Evolutionary conservation across 2,797 vertebrate genomes (phyloP).

Genomic region (Phaenicophaeus curvirostris): DNA sequence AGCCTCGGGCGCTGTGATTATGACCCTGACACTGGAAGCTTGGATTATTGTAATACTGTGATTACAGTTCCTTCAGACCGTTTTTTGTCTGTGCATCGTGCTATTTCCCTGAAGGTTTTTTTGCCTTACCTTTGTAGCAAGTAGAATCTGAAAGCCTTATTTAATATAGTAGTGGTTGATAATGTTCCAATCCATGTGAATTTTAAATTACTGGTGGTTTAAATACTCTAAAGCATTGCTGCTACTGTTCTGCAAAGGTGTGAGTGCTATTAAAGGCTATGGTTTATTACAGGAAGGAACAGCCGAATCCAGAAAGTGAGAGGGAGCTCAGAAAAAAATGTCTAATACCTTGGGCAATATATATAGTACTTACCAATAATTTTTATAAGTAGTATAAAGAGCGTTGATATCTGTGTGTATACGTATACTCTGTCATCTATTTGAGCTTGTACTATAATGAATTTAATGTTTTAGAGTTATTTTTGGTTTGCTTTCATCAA

Average conservation of each 20-base stretch:
- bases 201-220: not conserved
- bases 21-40: not conserved
- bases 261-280: not conserved
- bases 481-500: constrained; percentile 53
- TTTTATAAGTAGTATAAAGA: constrained; percentile 1
- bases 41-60: not conserved
- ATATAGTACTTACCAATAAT: not conserved
- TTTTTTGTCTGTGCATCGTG: not conserved
- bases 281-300: not conserved
- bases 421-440: not conserved
- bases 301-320: not conserved
- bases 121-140: not conserved
- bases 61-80: not conserved
- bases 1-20: constrained; percentile 26
- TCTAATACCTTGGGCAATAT: not conserved
- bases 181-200: not conserved
- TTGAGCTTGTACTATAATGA: not conserved
- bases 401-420: not conserved
- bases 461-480: constrained; percentile 12
- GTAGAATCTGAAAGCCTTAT: not conserved
- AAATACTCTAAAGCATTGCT: not conserved
- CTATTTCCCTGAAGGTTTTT: not conserved
- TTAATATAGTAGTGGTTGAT: not conserved
- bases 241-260: not conserved
- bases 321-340: not conserved